These are phyloP conservation scores for Danio rerio DNA, from an alignment of 2,113 vertebrate species.

Conservation along the genomic window GRCz12tu NC_133180.1:20956001-20956500, in stretches of 20 bases:
- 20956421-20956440: slow-evolving; percentile 18
- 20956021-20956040: slow-evolving; percentile 12
- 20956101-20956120: background rate
- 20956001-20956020: slow-evolving; percentile 39
- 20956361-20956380: slow-evolving; percentile 44
- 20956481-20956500: background rate
- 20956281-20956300: slow-evolving; percentile 36
- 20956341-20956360: background rate
- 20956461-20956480: background rate
- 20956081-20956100: background rate
- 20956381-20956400: slow-evolving; percentile 14
- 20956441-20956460: background rate
- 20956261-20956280: background rate
- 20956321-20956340: slow-evolving; percentile 35
- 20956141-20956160: background rate
- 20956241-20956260: background rate
- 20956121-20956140: background rate
- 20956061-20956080: background rate
- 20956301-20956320: slow-evolving; percentile 41
- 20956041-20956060: background rate
- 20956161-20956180: background rate
- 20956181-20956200: background rate
- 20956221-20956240: background rate
- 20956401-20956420: slow-evolving; percentile 22
- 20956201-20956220: background rate